Base-by-base conservation (phyloP, 1,140 invertebrate species). In the Lineus longissimus region DNA sequence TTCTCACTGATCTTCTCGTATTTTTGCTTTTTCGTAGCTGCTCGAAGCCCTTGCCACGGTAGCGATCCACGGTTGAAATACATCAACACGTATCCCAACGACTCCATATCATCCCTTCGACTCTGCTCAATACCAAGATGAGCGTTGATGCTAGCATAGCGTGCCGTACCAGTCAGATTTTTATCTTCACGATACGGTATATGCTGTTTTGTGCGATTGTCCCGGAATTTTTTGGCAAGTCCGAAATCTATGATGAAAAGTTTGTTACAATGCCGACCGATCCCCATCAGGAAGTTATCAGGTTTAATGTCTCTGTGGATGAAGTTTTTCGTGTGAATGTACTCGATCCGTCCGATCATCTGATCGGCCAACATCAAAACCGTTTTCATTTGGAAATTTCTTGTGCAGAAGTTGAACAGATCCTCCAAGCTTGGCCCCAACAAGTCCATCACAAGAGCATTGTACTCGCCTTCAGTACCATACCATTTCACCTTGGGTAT, bases 1-100 rank as follows among this genome's bases (percentile, higher is more conserved):
- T 95, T 95, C 83, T 97, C 94, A 81, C 92, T 94, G 79, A 97
- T 97, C 82, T 94, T 93, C 81, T 97, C 94, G 81, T 97, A 97
- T 76, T 97, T 97, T 80, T 97, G 94, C 82, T 95, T 95, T 83
- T 97, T 97, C 11, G 90, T 97, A 63, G 81, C 72, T 64, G 75
- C 73, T 70, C 75, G 79, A 64, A 94, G 85, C 54, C 93, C 93
- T 84, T 96, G 93, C 93, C 93, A 97, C 29, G 95, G 95, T 69
- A 97, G 84, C 62, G 90, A 91, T 57, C 94, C 94, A 69, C 93
- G 86, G 82, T 87, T 86, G 81, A 97, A 96, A 84, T 97, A 97
- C 93, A 97, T 95, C 75, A 97, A 87, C 66, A 97, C 93, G 81
- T 97, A 97, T 59, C 94, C 94, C 51, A 97, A 85, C 0, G 94